A percentile compares a stretch with the other conserved stretches of the same genome.
These are phyloP conservation scores for Gallinago jamesoni DNA, from an alignment of 2,113 vertebrate genomes.

Conservation along the genomic window DNA sequence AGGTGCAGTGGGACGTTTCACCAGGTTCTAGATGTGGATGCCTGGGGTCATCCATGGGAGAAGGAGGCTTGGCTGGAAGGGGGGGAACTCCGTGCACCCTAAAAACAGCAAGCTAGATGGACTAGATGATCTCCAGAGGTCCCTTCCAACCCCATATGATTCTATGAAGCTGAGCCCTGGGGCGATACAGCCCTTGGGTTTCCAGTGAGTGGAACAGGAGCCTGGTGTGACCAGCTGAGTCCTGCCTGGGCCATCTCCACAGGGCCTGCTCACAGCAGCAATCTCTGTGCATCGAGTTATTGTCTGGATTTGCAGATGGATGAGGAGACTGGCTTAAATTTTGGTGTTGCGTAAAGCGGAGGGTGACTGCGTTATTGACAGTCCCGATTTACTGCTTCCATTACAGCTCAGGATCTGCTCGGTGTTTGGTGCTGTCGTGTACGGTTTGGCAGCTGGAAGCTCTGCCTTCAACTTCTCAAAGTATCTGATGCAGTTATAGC, in stretches of 20 bases:
- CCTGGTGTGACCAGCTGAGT: background rate
- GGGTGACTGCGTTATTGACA: background rate
- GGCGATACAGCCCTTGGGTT: background rate
- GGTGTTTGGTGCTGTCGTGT: fast-evolving
- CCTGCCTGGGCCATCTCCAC: background rate
- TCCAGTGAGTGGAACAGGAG: background rate
- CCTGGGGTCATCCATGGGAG: fast-evolving
- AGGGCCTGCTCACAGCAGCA: background rate
- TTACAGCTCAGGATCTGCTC: background rate
- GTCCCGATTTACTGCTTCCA: fast-evolving
- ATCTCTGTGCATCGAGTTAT: background rate
- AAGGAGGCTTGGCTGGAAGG: background rate
- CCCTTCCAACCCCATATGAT: no score
- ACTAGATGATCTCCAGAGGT: no score
- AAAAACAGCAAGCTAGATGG: background rate
- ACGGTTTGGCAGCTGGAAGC: background rate
- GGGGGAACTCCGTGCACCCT: background rate
- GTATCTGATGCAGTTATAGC: background rate
- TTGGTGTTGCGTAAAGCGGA: background rate
- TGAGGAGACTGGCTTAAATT: background rate
- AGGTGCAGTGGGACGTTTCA: fast-evolving
- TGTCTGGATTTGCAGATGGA: background rate
- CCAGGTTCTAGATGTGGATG: background rate
- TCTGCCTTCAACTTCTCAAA: background rate
- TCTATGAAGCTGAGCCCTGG: background rate